A percentile compares a stretch with the other conserved stretches of the same genome.
Conservation (phyloP, 2,797 vertebrate genomes). For the Nasua narica region DNA sequence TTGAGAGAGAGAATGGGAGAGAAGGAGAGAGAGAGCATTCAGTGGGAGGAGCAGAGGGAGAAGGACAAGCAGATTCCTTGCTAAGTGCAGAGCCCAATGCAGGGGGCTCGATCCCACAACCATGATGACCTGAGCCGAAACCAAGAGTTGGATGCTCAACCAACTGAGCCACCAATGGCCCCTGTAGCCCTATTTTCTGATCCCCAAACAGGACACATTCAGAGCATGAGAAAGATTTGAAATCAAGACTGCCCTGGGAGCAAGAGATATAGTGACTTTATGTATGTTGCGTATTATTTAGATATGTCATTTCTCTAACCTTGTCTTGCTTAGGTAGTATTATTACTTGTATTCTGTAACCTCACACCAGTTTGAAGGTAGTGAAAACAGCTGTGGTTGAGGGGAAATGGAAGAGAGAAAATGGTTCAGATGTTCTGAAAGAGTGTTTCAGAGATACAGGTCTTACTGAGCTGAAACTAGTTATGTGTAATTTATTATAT, state of each 20-base stretch:
- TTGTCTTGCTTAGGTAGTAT: not conserved
- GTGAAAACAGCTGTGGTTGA: not conserved
- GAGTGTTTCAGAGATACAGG: not conserved
- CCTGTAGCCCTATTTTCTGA: not conserved
- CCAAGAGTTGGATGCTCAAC: not conserved
- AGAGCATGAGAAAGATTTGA: not conserved
- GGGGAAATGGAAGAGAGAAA: not conserved
- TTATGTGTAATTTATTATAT: not conserved
- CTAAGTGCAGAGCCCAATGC: not conserved
- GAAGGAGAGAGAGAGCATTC: not conserved
- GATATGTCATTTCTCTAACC: not conserved
- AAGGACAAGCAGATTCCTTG: not conserved
- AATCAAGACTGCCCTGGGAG: not conserved
- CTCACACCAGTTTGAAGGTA: not conserved
- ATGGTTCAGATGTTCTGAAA: not conserved
- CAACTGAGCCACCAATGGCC: not conserved
- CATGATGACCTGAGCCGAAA: not conserved
- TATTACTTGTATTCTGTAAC: not conserved
- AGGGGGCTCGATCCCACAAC: not conserved
- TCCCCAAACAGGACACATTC: not conserved
- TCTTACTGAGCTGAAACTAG: not conserved
- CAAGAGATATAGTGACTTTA: not conserved
- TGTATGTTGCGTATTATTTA: not conserved
- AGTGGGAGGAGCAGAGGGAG: not conserved
- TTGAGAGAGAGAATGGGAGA: not conserved